A percentile compares a stretch with the other conserved stretches of the same genome.
phyloP scores from a whole-genome alignment of 2,113 vertebrate genomes.

The Thomomys bottae region DNA sequence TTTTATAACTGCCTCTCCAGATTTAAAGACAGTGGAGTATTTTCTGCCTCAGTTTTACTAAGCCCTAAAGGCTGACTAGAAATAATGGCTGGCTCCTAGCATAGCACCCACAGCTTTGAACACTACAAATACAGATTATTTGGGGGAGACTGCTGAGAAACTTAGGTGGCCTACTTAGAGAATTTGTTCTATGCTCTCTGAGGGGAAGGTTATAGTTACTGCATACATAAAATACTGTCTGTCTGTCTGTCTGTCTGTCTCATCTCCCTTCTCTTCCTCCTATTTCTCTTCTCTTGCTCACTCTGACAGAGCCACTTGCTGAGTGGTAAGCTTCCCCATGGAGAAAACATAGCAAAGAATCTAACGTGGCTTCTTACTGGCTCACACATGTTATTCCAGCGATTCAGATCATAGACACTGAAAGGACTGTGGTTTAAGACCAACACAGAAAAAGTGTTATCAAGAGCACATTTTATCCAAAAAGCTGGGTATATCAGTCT shows the following conservation, averaged over 20 bases:
- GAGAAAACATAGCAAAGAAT: neutral
- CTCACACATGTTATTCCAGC: no score
- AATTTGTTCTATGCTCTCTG: neutral
- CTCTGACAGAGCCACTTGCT: neutral
- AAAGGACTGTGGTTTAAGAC: no score
- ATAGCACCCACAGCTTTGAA: neutral
- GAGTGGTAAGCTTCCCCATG: neutral
- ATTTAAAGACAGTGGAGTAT: neutral
- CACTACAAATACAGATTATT: neutral
- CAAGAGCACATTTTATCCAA: no score
- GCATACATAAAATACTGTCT: neutral
- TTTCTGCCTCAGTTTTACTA: conserved; percentile 40
- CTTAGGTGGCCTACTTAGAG: neutral
- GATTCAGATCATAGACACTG: no score
- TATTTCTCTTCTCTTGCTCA: neutral
- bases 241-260: neutral
- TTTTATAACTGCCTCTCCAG: neutral
- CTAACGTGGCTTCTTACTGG: no score
- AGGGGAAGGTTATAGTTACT: neutral
- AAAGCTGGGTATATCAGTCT: no score
- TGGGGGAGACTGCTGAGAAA: neutral
- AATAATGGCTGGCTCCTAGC: neutral
- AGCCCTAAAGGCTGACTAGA: neutral
- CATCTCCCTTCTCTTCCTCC: neutral
- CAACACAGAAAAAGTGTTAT: no score